Evolutionary conservation across 2,797 vertebrate genomes (phyloP), one percentile per base, ranked within the genome.

Genomic region (Florisuga fusca): DNA sequence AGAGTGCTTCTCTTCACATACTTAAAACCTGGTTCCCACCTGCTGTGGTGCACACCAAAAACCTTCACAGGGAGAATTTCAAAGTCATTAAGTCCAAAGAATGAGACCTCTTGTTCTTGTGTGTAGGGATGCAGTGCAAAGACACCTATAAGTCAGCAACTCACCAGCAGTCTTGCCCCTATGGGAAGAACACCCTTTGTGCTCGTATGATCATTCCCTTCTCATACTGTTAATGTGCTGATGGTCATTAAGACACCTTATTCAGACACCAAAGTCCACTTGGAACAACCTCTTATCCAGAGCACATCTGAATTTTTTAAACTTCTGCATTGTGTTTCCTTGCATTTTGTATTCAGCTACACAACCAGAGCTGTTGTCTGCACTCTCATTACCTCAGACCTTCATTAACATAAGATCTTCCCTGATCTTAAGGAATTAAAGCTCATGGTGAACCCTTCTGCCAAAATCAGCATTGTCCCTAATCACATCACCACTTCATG

Each of bases 281-380:
- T 20, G 25, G 54, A 91, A 15, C 43, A 76, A 10, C 38, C n/a
- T 91, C 29, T 2, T 41, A 67, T 2, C 53, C 75, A 87, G 48
- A 91, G 72, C 78, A 50, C 9, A 29, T 43, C 87, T 94, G 82
- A 55, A 78, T 94, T 92, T 93, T 87, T 72, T 61, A 25, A 83
- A 71, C 68, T 88, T 77, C 91, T 89, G 73, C 76, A 69, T 61
- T 69, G 22, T 34, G 53, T 48, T 48, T 92, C 43, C 72, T 48
- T 68, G 46, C 46, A 68, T 80, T 94, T 90, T 0, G n/a, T 34
- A 90, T 89, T 89, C 93, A 92, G 57, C 73, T 34, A 22, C 62
- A 64, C 54, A 67, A 27, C 25, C 66, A 33, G 89, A 76, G 75
- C 68, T 74, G 64, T 46, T 94, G 87, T 74, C 87, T 87, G 72